phyloP scores from a whole-genome alignment of 2,888 invertebrate genomes.

The Aquatica leii region DNA sequence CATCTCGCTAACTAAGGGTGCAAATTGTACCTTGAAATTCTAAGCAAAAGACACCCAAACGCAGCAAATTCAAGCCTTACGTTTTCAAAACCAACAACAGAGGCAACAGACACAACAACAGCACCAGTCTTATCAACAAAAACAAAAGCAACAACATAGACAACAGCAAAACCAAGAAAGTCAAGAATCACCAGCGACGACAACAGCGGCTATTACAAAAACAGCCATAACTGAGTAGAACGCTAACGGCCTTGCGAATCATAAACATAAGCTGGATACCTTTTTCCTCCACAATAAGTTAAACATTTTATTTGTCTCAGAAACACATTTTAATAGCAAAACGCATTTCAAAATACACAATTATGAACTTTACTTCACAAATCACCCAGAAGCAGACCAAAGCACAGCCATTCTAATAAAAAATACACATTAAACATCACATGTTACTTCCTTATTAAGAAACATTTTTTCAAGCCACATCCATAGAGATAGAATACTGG shows the following conservation, averaged over 20 bases:
- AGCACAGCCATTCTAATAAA: constrained; percentile 15
- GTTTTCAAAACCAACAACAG: too few relatives aligned
- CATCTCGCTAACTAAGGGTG: too few relatives aligned
- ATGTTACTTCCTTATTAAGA: constrained; percentile 15
- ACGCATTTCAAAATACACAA: constrained; percentile 13
- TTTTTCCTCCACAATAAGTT: constrained; percentile 17
- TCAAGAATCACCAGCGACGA: neutral
- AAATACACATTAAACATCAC: constrained; percentile 14
- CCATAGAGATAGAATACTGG: constrained; percentile 4
- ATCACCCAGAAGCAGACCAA: constrained; percentile 13
- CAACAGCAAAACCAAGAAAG: too few relatives aligned
- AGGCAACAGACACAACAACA: neutral
- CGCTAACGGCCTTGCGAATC: constrained; percentile 19
- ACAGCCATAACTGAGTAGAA: constrained; percentile 21
- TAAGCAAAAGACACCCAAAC: neutral
- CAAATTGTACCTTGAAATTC: too few relatives aligned
- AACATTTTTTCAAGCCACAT: constrained; percentile 11
- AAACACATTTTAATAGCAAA: constrained; percentile 21
- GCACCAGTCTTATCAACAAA: neutral
- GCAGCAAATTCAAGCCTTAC: neutral
- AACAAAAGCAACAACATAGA: neutral
- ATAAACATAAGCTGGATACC: constrained; percentile 21
- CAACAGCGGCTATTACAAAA: neutral
- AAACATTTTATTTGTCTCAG: constrained; percentile 16
- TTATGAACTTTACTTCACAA: constrained; percentile 16